phyloP scores from a whole-genome alignment of 2,113 vertebrate species.

The Scomber scombrus region DNA sequence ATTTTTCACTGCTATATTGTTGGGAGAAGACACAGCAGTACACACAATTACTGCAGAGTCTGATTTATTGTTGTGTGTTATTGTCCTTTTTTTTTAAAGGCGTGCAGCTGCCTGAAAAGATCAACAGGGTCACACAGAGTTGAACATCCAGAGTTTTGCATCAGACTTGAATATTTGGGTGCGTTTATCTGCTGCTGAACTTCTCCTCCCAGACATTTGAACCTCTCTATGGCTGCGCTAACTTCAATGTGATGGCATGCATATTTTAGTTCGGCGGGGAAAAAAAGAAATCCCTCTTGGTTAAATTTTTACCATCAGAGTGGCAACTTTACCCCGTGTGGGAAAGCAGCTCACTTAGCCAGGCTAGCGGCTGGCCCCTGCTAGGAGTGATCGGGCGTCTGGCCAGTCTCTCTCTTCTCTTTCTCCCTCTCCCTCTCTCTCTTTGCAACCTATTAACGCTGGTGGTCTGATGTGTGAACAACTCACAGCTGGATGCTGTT shows the following conservation, averaged over 20 bases:
- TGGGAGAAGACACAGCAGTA: not conserved
- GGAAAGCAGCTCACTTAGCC: constrained; percentile 20
- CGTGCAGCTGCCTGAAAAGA: too few species aligned
- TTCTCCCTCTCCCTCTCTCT: too few species aligned
- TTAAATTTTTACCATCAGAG: constrained; percentile 36
- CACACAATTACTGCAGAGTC: not conserved
- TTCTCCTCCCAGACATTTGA: not conserved
- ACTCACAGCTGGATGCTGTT: constrained; percentile 24
- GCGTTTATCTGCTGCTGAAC: not conserved
- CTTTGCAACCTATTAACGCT: not conserved
- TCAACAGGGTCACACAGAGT: not conserved
- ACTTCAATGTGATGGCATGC: not conserved
- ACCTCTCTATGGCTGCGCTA: not conserved
- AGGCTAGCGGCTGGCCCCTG: not conserved
- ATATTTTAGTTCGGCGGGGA: constrained; percentile 1
- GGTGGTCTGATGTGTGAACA: constrained; percentile 9
- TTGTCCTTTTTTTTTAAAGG: not conserved
- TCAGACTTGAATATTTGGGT: constrained; percentile 12
- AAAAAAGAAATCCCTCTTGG: not conserved
- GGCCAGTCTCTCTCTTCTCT: not conserved
- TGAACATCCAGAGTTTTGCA: not conserved
- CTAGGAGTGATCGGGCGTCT: not conserved
- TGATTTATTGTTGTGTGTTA: not conserved
- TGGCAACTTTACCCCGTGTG: not conserved
- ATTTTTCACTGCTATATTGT: not conserved